Base-by-base conservation (phyloP, 1,140 invertebrate species). In the Manduca sexta region DNA sequence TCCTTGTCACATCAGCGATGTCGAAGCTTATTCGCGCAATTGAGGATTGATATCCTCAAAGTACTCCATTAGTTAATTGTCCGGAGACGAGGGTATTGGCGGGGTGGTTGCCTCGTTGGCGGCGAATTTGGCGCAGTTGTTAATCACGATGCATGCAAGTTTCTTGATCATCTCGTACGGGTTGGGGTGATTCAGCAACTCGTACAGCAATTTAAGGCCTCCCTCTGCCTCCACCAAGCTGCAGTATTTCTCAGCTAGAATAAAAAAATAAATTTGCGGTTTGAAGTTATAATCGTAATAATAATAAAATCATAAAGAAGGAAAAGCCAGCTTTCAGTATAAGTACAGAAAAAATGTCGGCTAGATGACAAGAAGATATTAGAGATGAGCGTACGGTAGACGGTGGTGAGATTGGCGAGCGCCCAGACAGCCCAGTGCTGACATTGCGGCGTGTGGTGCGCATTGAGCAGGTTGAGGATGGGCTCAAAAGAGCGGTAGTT, bases 381-480 rank as follows among this genome's bases (percentile, higher is more conserved):
- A 52, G 88, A 86, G 52, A 56, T 17, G 37, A 35, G 63, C 93
- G 93, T 87, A 96, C 94, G 93, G 81, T 96, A 96, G 35, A 98
- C 95, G 63, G 91, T 91, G 10, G 97, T 99, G 13, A 99, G 89
- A 88, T 99, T 99, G 21, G 97, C 96, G 31, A 99, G 87, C 4
- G 97, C 98, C 97, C 97, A 99, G n/a, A 95, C 93, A 2, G 97
- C 96, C 97, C 97, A 98, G 71, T 96, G 92, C 74, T 98, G 96
- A 79, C 95, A 97, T 73, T 95, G 92, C 0, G 94, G 93, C 2
- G 95, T 97, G 57, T 97, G 93, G 69, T 92, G 91, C 44, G 93
- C 90, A 55, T 91, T 88, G 3, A 97, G 88, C 33, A 98, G 84
- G 48, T 93, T 88, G 5, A 98, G 83, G 55, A 98, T 95, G 2